phyloP scores from a whole-genome alignment of 2,797 vertebrate species.

The Pitangus sulphuratus region DNA sequence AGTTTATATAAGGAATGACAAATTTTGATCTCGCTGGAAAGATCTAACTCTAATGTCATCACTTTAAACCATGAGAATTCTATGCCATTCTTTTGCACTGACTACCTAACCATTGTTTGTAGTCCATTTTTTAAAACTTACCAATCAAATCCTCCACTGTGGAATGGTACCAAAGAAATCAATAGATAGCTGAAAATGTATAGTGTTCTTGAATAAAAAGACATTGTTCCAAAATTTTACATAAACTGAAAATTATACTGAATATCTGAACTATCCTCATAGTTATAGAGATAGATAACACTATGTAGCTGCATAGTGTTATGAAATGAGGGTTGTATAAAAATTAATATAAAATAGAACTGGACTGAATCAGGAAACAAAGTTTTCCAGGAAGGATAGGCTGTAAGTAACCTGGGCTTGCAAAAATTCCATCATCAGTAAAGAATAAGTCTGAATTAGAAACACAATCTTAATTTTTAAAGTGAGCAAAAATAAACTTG shows the following conservation, averaged over 20 bases:
- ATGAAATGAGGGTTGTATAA: neutral
- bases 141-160: neutral
- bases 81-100: neutral
- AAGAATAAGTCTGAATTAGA: neutral
- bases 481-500: neutral
- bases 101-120: neutral
- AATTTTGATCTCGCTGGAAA: neutral
- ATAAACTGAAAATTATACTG: neutral
- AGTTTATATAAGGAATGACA: neutral
- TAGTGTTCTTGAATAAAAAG: neutral
- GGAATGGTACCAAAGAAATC: neutral
- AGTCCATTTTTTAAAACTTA: neutral
- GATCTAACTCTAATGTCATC: neutral
- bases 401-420: neutral
- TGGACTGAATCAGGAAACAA: neutral
- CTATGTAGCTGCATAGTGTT: neutral
- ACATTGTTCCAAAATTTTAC: neutral
- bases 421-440: neutral
- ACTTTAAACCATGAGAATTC: neutral
- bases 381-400: neutral
- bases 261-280: neutral
- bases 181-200: neutral
- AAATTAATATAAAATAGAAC: neutral
- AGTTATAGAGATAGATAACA: too few species aligned
- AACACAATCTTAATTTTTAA: conserved; percentile 1